Base-by-base conservation (phyloP, 2,113 vertebrate genomes). In the Amblyornis subalaris region DNA sequence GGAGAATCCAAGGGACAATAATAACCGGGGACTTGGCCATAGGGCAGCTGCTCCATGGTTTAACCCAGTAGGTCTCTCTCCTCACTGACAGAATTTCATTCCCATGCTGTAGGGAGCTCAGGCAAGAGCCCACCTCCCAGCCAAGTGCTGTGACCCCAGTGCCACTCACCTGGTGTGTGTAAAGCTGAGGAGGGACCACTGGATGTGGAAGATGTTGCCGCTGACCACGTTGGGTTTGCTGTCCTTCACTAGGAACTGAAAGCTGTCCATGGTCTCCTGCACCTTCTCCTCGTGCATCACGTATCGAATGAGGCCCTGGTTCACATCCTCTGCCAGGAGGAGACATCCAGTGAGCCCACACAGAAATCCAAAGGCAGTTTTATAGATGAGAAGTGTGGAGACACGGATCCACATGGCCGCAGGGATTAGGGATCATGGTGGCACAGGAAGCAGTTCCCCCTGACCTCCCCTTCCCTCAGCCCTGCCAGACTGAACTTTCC, bases 161-260 rank as follows among this genome's bases (percentile, higher is more conserved):
- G 38, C 12, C 28, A 10, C 40, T 94, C 96, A 99, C 99, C 99
- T 99, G 89, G 93, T 92, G 75, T 98, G 90, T 12, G 98, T 95
- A 72, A 99, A 99, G 98, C 98, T 99, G 98, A 99, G 98, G 82
- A 99, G 98, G 6, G 99, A 99, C 99, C 99, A 99, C 97, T 99
- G 99, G 86, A 99, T n/a, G 60, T 99, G 99, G 97, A 99, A 99
- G 83, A 98, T 42, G 17, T 99, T 99, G 96, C 98, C 98, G 4
- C 82, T 96, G 96, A 99, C 99, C 83, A 99, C 95, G 3, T 98
- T 99, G 87, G 99, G 99, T 81, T 99, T 99, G 97, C 98, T 98
- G 97, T 99, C 99, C 95, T 98, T 99, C 69, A 99, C 99, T 24
- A 99, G 98, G 88, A 99, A 99, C 96, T 98, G 98, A 93, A 99